Conservation (phyloP, 1,140 invertebrate species). For the Drosophila orena region DNA sequence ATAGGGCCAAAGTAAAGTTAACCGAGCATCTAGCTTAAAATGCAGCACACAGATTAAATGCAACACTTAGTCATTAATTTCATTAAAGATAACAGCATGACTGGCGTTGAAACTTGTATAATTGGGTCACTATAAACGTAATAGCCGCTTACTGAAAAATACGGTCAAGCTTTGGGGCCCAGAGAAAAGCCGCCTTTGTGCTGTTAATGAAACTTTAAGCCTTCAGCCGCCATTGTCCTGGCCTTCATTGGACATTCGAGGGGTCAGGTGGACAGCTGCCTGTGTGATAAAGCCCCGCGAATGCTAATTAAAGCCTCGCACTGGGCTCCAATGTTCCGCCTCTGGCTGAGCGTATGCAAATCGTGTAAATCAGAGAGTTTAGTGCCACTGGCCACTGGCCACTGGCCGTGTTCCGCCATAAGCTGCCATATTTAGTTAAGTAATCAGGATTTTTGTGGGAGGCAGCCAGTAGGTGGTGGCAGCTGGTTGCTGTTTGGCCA, state of each 20-base stretch:
- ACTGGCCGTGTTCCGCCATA: slow-evolving; percentile 57
- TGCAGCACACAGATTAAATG: neutral
- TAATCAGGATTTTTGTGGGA: slow-evolving; percentile 56
- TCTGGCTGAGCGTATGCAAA: slow-evolving; percentile 39
- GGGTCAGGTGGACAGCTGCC: slow-evolving; percentile 29
- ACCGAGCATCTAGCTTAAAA: no score
- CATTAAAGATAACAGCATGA: slow-evolving; percentile 1
- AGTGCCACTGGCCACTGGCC: slow-evolving; percentile 36
- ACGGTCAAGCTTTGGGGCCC: neutral
- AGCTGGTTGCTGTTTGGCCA: neutral
- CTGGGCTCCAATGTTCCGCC: neutral
- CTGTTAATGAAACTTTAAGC: slow-evolving; percentile 10
- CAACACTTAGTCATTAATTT: neutral
- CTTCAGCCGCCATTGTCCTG: slow-evolving; percentile 9
- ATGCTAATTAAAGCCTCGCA: slow-evolving; percentile 52
- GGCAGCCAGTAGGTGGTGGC: no score
- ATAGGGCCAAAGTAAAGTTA: no score
- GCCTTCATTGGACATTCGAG: slow-evolving; percentile 21
- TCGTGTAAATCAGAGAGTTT: slow-evolving; percentile 54
- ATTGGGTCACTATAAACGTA: neutral
- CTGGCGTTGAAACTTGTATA: neutral
- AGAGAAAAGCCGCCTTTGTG: slow-evolving; percentile 1
- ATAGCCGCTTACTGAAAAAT: neutral
- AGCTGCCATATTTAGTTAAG: slow-evolving; percentile 67
- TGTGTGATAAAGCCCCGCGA: slow-evolving; percentile 31